Evolutionary conservation across 2,888 invertebrate species (phyloP).

Genomic region (Ischnura elegans): DNA sequence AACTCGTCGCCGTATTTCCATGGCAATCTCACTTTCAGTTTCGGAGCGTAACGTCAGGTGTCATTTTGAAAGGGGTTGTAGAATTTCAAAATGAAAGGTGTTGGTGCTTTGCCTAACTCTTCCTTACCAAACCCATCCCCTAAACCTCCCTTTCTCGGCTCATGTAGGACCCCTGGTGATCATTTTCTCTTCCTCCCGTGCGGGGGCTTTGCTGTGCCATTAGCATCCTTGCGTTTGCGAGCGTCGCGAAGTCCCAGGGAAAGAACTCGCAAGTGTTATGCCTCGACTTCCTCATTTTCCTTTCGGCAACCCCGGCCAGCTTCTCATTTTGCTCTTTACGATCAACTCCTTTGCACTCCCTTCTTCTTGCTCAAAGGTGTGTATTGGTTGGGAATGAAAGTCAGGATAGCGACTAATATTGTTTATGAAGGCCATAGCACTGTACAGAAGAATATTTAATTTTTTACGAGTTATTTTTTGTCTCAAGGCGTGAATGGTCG

Average conservation of each 20-base stretch:
- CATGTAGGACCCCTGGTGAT: background rate
- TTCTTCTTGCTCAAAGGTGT: background rate
- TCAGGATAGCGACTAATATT: background rate
- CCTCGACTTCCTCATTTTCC: background rate
- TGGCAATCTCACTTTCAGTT: constrained; percentile 53
- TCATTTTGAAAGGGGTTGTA: constrained; percentile 60
- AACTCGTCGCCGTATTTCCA: constrained; percentile 58
- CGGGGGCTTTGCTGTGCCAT: background rate
- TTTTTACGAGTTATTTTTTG: no score
- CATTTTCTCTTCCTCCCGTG: background rate
- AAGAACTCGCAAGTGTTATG: background rate
- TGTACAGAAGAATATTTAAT: background rate
- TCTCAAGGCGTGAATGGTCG: no score
- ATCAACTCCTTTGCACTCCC: background rate
- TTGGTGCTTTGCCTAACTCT: background rate
- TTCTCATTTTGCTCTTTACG: background rate
- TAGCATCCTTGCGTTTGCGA: background rate
- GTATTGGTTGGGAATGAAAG: background rate
- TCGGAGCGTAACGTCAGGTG: constrained; percentile 44
- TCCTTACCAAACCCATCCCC: background rate
- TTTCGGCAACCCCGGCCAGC: background rate
- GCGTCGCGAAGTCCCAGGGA: background rate
- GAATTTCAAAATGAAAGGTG: constrained; percentile 59
- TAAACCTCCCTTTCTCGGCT: background rate
- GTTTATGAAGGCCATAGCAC: background rate